phyloP scores from a whole-genome alignment of 2,113 vertebrate genomes.

The Anoura caudifer region DNA sequence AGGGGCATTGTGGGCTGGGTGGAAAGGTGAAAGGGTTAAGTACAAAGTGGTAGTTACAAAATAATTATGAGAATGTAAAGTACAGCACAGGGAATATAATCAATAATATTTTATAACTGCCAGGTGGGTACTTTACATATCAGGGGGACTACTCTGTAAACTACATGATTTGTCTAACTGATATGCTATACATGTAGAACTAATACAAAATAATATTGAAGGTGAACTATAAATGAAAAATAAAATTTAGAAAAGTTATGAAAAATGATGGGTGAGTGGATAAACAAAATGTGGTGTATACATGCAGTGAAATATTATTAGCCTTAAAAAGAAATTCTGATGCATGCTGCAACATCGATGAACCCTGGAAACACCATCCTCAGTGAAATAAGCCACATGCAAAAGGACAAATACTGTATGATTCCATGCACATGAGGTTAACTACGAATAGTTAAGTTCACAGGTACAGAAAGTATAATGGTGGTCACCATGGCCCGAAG shows the following conservation, averaged over 20 bases:
- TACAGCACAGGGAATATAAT: too few species aligned
- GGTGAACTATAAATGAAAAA: neutral
- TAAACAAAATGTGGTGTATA: neutral
- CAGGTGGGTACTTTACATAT: too few species aligned
- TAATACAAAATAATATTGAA: neutral
- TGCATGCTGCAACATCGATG: neutral
- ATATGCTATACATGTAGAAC: neutral
- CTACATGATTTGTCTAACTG: neutral
- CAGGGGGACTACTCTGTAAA: too few species aligned
- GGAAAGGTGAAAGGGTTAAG: too few species aligned
- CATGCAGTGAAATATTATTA: neutral
- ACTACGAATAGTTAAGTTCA: neutral
- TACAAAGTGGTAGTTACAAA: too few species aligned
- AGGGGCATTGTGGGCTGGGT: too few species aligned
- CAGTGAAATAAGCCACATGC: too few species aligned
- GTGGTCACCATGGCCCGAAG: neutral
- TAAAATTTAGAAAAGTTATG: neutral
- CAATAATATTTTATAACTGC: too few species aligned
- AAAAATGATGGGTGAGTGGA: neutral
- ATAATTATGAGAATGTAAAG: too few species aligned
- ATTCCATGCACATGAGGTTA: neutral
- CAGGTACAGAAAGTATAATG: neutral
- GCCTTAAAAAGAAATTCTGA: neutral
- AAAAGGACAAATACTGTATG: neutral
- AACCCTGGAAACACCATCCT: neutral